Evolutionary conservation across 2,113 vertebrate genomes (phyloP).

Genomic region (Hiodon alosoides): DNA sequence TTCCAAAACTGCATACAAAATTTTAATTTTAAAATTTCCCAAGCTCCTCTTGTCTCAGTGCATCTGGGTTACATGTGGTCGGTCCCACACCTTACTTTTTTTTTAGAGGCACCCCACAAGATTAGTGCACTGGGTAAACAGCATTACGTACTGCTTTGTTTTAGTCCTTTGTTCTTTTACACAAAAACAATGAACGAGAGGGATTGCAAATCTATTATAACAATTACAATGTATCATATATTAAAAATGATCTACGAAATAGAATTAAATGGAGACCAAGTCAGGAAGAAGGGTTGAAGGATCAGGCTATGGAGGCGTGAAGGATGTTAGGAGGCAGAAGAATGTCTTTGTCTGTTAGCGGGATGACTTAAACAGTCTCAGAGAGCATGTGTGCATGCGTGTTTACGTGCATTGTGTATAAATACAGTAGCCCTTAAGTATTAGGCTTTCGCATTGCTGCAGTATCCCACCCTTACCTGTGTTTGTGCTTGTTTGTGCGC

Average conservation of each 20-base stretch:
- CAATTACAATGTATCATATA: too few species aligned
- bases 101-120: background rate
- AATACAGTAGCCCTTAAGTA: too few species aligned
- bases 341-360: too few species aligned
- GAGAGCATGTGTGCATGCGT: background rate
- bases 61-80: slow-evolving; percentile 60
- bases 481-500: slow-evolving; percentile 8
- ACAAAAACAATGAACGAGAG: too few species aligned
- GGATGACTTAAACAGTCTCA: background rate
- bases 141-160: background rate
- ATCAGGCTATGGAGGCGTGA: too few species aligned
- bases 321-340: too few species aligned
- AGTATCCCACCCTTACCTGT: background rate
- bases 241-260: too few species aligned
- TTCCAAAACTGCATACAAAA: too few species aligned
- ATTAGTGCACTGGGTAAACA: background rate
- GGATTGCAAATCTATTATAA: too few species aligned
- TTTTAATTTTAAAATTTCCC: slow-evolving; percentile 41
- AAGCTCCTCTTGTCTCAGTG: slow-evolving; percentile 32
- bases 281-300: background rate
- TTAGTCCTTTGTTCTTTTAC: background rate
- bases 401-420: background rate
- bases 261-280: too few species aligned
- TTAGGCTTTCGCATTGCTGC: background rate
- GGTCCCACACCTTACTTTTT: background rate